phyloP scores from a whole-genome alignment of 1,140 invertebrate genomes.

The Zaprionus inermis region DNA sequence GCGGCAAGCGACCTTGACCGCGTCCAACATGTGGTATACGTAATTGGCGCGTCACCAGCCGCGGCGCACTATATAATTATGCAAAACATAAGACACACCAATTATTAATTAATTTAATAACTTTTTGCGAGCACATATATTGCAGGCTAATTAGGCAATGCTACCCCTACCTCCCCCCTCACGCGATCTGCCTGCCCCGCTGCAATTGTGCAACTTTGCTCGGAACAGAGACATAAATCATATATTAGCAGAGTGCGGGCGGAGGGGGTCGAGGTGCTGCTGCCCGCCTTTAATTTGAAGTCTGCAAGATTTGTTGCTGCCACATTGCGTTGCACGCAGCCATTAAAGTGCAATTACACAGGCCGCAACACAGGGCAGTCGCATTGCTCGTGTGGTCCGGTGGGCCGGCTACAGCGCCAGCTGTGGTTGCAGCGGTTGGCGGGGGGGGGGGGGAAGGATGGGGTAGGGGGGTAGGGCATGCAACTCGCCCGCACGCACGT shows the following conservation, averaged over 20 bases:
- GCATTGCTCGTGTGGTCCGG: conserved; percentile 2
- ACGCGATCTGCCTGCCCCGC: not conserved
- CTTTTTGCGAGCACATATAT: conserved; percentile 32
- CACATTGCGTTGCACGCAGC: conserved; percentile 51
- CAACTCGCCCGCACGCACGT: conserved; percentile 50
- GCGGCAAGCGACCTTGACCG: conserved; percentile 71
- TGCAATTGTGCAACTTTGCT: conserved; percentile 5
- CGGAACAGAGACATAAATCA: conserved; percentile 57
- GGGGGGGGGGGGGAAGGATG: too few species aligned
- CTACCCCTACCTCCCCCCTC: not conserved
- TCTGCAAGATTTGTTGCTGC: conserved; percentile 64
- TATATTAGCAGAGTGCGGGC: conserved; percentile 3
- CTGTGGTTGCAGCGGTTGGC: conserved; percentile 38
- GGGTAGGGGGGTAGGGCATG: too few species aligned
- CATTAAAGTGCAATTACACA: conserved; percentile 78
- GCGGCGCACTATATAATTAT: conserved; percentile 58
- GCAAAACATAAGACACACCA: conserved; percentile 52
- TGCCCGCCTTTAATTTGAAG: conserved; percentile 67
- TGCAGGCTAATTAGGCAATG: conserved; percentile 29
- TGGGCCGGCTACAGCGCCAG: too few species aligned
- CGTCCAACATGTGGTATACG: conserved; percentile 75
- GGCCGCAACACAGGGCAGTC: conserved; percentile 23
- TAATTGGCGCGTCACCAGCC: conserved; percentile 62
- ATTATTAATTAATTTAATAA: conserved; percentile 60
- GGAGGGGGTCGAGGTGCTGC: too few species aligned